Evolutionary conservation across 2,113 vertebrate genomes (phyloP).

Genomic region (Galbula dea): DNA sequence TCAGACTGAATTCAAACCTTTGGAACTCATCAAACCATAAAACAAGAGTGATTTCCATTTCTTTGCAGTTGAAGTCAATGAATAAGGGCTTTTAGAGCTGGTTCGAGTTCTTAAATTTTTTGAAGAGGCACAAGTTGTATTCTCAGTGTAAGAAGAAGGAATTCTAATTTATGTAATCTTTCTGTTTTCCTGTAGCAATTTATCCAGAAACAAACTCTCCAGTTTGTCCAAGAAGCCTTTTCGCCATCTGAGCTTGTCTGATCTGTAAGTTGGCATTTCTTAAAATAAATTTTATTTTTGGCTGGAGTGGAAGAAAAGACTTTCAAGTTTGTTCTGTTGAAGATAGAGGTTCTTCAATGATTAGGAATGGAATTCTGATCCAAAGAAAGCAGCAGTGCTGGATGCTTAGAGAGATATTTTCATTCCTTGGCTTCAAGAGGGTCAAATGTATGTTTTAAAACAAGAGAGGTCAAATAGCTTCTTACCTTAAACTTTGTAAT

Average conservation of each 20-base stretch:
- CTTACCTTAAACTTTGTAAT: not conserved
- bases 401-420: not conserved
- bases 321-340: not conserved
- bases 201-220: conserved; percentile 94
- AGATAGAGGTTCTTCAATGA: not conserved
- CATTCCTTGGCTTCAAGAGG: not conserved
- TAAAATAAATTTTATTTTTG: conserved; percentile 28
- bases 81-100: not conserved
- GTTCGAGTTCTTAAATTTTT: not conserved
- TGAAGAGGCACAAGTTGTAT: not conserved
- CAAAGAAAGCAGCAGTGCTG: not conserved
- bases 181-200: conserved; percentile 82
- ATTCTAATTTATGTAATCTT: conserved; percentile 51
- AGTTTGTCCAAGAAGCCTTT: conserved; percentile 92
- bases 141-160: not conserved
- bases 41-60: not conserved
- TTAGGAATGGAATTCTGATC: not conserved
- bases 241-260: conserved; percentile 88
- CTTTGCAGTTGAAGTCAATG: not conserved
- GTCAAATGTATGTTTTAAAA: not conserved
- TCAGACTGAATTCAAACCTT: not conserved
- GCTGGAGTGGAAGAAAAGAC: not conserved
- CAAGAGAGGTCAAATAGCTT: not conserved
- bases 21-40: not conserved
- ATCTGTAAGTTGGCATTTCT: conserved; percentile 86